Evolutionary conservation across 2,113 vertebrate species (phyloP), one percentile per base, ranked within the genome.

Genomic region (Cheilinus undulatus): DNA sequence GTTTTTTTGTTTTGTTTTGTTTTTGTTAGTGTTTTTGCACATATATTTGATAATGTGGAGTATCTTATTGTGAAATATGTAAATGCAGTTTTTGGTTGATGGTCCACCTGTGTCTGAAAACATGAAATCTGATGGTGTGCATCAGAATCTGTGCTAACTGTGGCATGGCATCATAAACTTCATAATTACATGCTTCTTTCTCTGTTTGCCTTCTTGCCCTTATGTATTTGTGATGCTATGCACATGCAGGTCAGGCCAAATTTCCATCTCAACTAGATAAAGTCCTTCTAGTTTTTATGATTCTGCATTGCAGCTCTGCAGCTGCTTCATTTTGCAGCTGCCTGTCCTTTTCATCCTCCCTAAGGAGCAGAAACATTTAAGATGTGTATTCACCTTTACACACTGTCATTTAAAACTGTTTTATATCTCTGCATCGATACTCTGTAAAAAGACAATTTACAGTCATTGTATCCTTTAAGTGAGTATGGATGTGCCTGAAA

Each of bases 341-440:
- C 51, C 53, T 52, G 49, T 65, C 40, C 40, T 52, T 73, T 51
- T 63, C 40, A 79, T 46, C 34, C 59, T 73, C 64, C 71, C 48
- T 9, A 53, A 76, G 78, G 64, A 48, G 68, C 38, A 4, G 43
- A 34, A 68, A 61, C 56, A 48, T 70, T 70, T 40, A 50, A 75
- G 63, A 45, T 71, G 46, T 66, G 68, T 14, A 19, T 38, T 50
- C 49, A 52, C 66, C 46, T 57, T 67, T 67, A n/a, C 0, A 1
- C 36, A 43, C 4, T 56, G 69, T 73, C 54, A 48, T 38, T 26
- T 50, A 12, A 7, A 14, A 48, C 50, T 54, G 45, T 51, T 40
- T 68, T 40, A 15, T 60, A 51, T 15, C 17, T 51, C 30, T 77
- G 30, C 22, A 19, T 30, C 20, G 30, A 34, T 19, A 64, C 26